Evolutionary conservation across 2,113 vertebrate species (phyloP).

Genomic region (Eleginops maclovinus): DNA sequence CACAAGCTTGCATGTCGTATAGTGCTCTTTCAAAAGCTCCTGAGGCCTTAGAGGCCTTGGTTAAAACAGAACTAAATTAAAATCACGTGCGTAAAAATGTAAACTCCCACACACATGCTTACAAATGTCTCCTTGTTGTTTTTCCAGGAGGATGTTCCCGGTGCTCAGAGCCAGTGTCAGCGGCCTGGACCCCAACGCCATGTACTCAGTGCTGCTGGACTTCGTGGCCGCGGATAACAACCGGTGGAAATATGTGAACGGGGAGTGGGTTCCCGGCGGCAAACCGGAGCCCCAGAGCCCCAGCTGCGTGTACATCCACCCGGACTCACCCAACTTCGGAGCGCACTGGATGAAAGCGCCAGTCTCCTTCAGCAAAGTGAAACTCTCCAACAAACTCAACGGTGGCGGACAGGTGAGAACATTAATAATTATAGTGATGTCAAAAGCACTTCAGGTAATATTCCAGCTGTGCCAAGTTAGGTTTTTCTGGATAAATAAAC

Average conservation of each 20-base stretch:
- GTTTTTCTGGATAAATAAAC: not conserved
- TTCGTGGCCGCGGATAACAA: conserved; percentile 88
- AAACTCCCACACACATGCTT: rapidly evolving
- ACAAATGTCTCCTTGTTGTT: not conserved
- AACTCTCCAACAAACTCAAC: conserved; percentile 88
- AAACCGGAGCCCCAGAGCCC: conserved; percentile 87
- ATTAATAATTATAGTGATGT: too few species aligned
- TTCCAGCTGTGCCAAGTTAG: not conserved
- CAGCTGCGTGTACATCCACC: conserved; percentile 89
- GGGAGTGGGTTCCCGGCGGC: conserved; percentile 87
- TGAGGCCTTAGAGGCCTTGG: conserved; percentile 10
- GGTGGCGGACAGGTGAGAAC: conserved; percentile 84
- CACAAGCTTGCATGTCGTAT: not conserved
- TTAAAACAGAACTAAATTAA: not conserved
- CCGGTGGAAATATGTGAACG: conserved; percentile 88
- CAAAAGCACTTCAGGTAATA: not conserved
- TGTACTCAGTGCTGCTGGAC: conserved; percentile 87
- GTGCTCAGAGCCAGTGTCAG: conserved; percentile 82
- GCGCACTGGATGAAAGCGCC: conserved; percentile 89
- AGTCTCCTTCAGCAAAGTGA: conserved; percentile 88
- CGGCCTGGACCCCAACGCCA: conserved; percentile 86
- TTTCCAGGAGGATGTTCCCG: conserved; percentile 85
- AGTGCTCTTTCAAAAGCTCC: not conserved
- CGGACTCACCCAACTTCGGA: conserved; percentile 88
- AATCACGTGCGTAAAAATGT: not conserved